Evolutionary conservation across 1,140 invertebrate species (phyloP).

Genomic region (Trichonephila clavata): DNA sequence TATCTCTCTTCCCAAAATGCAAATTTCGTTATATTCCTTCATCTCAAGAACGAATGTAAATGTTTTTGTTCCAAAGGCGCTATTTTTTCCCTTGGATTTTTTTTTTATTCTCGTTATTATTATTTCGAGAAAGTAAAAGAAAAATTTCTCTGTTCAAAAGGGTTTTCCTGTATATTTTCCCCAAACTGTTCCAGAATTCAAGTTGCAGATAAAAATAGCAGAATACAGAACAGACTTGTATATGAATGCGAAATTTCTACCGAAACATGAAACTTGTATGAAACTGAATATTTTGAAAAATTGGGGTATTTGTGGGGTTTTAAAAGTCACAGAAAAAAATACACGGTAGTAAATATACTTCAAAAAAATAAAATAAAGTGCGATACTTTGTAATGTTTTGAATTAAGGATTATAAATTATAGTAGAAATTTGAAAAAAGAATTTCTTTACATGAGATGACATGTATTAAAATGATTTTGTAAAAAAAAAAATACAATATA

Average conservation of each 20-base stretch:
- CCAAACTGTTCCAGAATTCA: not conserved
- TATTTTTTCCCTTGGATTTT: conserved; percentile 4
- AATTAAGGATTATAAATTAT: too few relatives aligned
- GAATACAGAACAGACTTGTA: not conserved
- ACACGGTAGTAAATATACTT: too few relatives aligned
- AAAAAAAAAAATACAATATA: too few relatives aligned
- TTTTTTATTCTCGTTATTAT: not conserved
- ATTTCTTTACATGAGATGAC: too few relatives aligned
- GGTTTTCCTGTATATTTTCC: not conserved
- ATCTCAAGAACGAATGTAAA: conserved; percentile 63
- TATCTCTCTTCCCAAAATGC: conserved; percentile 36
- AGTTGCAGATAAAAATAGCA: not conserved
- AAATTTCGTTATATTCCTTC: conserved; percentile 63
- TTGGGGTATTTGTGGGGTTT: too few relatives aligned
- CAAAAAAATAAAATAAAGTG: too few relatives aligned
- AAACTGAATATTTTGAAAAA: not conserved
- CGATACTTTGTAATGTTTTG: too few relatives aligned
- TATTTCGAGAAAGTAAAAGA: conserved; percentile 23
- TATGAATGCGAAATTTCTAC: conserved; percentile 21
- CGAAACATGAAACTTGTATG: not conserved
- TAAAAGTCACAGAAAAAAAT: too few relatives aligned
- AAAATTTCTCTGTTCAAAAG: not conserved
- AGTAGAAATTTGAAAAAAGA: too few relatives aligned
- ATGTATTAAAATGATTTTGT: too few relatives aligned
- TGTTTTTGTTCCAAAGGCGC: conserved; percentile 43